Base-by-base conservation (phyloP, 2,797 vertebrate genomes). In the Myotis myotis region DNA sequence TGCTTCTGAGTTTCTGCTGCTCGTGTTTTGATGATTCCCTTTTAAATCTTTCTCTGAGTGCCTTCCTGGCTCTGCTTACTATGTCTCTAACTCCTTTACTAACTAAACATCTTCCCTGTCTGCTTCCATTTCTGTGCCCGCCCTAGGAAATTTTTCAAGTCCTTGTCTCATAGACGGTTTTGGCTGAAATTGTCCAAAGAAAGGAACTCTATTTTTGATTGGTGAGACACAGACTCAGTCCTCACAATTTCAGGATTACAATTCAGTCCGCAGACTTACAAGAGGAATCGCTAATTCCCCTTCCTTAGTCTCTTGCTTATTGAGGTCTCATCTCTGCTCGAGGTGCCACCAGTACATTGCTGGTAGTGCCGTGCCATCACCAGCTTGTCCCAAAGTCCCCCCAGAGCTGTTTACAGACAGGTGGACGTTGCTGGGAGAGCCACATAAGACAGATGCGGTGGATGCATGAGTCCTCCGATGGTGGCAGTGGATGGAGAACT, bases 401-500 rank as follows among this genome's bases (percentile, higher is more conserved):
- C 86, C 51, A 76, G 88, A 44, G 68, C 36, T 95, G 95, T 95
- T 82, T 57, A 80, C 10, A 95, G 89, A 94, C 96, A 97, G 96
- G 86, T 96, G 96, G 94, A 79, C 36, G 20, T 87, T 72, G 70
- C 68, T 78, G 90, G 76, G 94, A 94, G 83, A 92, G 76, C 83
- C 88, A 22, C 92, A 85, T 15, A 71, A 95, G 81, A 89, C 97
- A 96, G 96, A 87, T 96, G 96, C 92, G 13, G 10, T 57, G 90
- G 79, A 95, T 71, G 90, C 95, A 47, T 89, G 92, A 36, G 9
- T 91, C 89, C 96, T 95, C 82, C 20, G 84, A 51, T 60, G 87
- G 96, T 94, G 96, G 96, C 97, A 94, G 53, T 89, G 90, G 93
- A 87, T 96, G 93, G 93, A 95, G 95, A 89, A 93, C 44, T 88